A percentile compares a stretch with the other conserved stretches of the same genome.
These are phyloP conservation scores for Lithosia quadra DNA, from an alignment of 2,888 invertebrate genomes.

Conservation along the genomic window DNA sequence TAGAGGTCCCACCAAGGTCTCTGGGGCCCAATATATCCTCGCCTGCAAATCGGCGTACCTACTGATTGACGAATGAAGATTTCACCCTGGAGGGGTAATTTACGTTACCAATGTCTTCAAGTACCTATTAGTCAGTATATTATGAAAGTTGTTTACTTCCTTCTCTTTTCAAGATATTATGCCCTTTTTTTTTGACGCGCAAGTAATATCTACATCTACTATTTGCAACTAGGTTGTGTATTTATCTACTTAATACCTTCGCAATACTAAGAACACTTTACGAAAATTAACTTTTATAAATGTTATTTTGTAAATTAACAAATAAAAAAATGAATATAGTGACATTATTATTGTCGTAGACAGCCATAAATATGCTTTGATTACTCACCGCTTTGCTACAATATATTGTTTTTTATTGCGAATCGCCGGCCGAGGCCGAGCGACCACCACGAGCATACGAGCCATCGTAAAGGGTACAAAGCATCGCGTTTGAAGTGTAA, in stretches of 20 bases:
- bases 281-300: neutral
- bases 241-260: neutral
- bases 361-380: slow-evolving; percentile 71
- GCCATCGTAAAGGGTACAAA: slow-evolving; percentile 67
- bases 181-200: neutral
- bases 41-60: too few species aligned
- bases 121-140: too few species aligned
- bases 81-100: too few species aligned
- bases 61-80: too few species aligned
- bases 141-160: too few species aligned
- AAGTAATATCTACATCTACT: neutral
- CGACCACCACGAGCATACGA: slow-evolving; percentile 54
- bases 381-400: slow-evolving; percentile 74
- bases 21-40: too few species aligned
- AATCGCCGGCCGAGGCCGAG: slow-evolving; percentile 16
- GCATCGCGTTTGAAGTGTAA: slow-evolving; percentile 59
- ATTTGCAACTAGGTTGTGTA: too few species aligned
- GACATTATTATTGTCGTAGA: slow-evolving; percentile 64
- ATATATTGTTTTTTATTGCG: slow-evolving; percentile 69
- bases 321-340: slow-evolving; percentile 64
- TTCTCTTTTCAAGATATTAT: too few species aligned
- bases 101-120: too few species aligned
- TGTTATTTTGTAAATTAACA: slow-evolving; percentile 21
- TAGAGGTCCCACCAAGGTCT: too few species aligned
- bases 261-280: neutral